Conservation (phyloP, 2,113 vertebrate species). For the Phalacrocorax brasilianus region DNA sequence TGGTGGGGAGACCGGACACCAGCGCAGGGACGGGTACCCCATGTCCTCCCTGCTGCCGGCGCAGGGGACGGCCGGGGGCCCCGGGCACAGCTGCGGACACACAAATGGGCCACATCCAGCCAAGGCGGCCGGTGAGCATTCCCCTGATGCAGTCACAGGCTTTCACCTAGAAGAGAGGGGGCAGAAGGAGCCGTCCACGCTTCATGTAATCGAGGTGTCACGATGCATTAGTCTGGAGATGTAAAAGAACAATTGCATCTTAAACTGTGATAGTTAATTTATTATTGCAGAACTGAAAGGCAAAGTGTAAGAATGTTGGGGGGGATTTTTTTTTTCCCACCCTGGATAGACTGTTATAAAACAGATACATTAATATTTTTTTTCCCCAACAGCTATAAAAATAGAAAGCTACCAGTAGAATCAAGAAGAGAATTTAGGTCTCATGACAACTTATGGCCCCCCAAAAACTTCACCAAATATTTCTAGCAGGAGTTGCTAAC, state of each 20-base stretch:
- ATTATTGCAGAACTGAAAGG: conserved; percentile 39
- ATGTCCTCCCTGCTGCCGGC: rapidly evolving
- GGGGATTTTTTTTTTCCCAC: not conserved
- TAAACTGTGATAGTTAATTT: conserved; percentile 56
- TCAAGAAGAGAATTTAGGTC: not conserved
- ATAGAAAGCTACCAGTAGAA: not conserved
- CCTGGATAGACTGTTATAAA: not conserved
- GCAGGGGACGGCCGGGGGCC: not conserved
- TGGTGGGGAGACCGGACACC: not conserved
- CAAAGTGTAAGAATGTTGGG: not conserved
- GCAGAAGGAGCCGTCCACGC: not conserved
- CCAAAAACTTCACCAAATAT: not conserved
- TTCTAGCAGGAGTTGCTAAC: conserved; percentile 9
- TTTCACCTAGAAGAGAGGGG: not conserved
- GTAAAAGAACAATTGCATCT: conserved; percentile 25
- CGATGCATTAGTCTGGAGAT: not conserved
- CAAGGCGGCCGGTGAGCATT: not conserved
- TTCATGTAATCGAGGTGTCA: not conserved
- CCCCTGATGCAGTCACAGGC: not conserved
- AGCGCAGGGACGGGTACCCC: rapidly evolving
- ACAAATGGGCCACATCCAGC: not conserved
- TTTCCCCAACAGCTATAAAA: not conserved
- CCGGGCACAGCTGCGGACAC: rapidly evolving
- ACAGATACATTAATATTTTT: not conserved
- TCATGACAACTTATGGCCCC: not conserved